Base-by-base conservation (phyloP, 2,888 invertebrate species). In the Lepidonotus clava region DNA sequence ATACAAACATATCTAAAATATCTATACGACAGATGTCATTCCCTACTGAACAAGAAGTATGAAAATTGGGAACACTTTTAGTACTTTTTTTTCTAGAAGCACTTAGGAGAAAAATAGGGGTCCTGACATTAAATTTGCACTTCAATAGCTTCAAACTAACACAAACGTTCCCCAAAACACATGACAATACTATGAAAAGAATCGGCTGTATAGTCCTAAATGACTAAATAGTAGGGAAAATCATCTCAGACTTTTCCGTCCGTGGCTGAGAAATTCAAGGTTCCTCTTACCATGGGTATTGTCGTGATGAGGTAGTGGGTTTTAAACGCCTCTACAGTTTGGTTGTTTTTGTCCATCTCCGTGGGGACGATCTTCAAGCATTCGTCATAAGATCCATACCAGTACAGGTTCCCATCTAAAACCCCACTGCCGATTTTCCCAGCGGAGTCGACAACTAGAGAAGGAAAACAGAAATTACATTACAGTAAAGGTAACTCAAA, bases 371-470 rank as follows among this genome's bases (percentile, higher is more conserved):
- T 61, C 8, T 32, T 38, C 24, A 87, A 0, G 36, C 88, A 88
- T 40, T 88, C 84, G 18, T 51, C 66, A 67, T 86, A 88, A 28
- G 67, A 77, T 2, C 88, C 88, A 18, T 77, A 28, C 88, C 88
- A 88, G 14, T 85, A 34, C 5, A 84, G 0, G 84, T 87, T 83
- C 18, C 88, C 88, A 11, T 66, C 38, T 11, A 88, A 66, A 5
- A 88, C 28, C 24, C 87, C 87, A 38, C 84, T 80, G 24, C 66
- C 80, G n/a, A 87, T 28, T 77, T 88, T 88, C 24, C 87, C 87
- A 28, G 51, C n/a, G 1, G 88, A 85, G 76, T 88, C 88, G 14
- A 86, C n/a, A 77, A 88, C 88, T 88, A 67, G 8, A 86, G 38
- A n/a, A 34, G 32, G 46, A 18, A 56, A 53, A 46, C 0, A 40